Evolutionary conservation across 1,140 invertebrate genomes (phyloP).

Genomic region (Plectus sambesii): DNA sequence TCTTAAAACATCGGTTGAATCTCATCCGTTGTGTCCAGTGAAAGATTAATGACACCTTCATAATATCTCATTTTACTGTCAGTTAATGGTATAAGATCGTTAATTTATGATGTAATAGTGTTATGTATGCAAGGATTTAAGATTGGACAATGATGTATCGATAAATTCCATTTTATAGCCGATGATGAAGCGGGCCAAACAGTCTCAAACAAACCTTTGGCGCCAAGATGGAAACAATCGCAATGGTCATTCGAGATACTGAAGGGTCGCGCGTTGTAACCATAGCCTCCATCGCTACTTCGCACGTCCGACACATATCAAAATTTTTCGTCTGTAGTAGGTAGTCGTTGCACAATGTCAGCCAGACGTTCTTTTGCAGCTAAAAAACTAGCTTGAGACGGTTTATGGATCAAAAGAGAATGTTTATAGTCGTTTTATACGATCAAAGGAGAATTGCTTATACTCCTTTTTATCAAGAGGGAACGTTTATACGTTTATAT

Average conservation of each 20-base stretch:
- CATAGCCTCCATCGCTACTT: conserved; percentile 24
- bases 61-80: too few species aligned
- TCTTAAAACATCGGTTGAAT: conserved; percentile 50
- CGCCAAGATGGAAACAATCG: conserved; percentile 64
- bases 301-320: conserved; percentile 25
- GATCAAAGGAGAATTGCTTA: too few species aligned
- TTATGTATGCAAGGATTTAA: too few species aligned
- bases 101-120: too few species aligned
- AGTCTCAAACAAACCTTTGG: conserved; percentile 48
- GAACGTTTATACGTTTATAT: too few species aligned
- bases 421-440: too few species aligned
- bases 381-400: conserved; percentile 44
- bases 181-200: not conserved
- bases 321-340: conserved; percentile 59
- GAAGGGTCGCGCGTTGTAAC: conserved; percentile 17
- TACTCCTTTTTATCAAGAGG: too few species aligned
- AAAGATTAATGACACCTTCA: conserved; percentile 4
- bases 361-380: conserved; percentile 64
- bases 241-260: conserved; percentile 60
- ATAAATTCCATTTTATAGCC: conserved; percentile 6
- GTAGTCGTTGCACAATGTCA: conserved; percentile 65
- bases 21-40: not conserved
- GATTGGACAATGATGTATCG: too few species aligned
- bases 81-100: too few species aligned
- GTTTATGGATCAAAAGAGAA: too few species aligned